phyloP scores from a whole-genome alignment of 2,113 vertebrate genomes.

The Eurypyga helias region DNA sequence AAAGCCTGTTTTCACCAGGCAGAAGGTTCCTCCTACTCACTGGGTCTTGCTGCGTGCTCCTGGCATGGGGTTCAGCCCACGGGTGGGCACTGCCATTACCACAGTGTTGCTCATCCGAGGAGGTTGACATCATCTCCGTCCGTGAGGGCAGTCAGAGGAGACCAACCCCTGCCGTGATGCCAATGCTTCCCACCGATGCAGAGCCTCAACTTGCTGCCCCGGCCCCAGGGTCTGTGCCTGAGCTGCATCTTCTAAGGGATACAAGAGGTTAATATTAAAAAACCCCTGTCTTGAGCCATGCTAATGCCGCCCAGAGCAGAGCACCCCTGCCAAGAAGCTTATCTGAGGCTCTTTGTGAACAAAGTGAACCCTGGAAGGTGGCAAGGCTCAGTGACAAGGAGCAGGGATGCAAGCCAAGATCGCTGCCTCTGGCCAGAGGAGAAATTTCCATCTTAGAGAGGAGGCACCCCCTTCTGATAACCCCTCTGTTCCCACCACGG shows the following conservation, averaged over 20 bases:
- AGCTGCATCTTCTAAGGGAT: neutral
- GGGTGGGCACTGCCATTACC: neutral
- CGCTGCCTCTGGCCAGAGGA: constrained; percentile 60
- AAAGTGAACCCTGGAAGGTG: constrained; percentile 61
- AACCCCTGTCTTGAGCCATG: neutral
- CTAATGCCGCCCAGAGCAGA: neutral
- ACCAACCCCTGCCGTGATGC: fast-evolving
- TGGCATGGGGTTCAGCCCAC: neutral
- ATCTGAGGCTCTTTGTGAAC: constrained; percentile 72
- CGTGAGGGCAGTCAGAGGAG: neutral
- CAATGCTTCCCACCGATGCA: fast-evolving
- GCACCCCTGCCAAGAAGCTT: constrained; percentile 63
- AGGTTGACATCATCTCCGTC: neutral
- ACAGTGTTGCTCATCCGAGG: neutral
- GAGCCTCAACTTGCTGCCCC: neutral
- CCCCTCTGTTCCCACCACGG: fast-evolving
- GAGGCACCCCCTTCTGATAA: neutral
- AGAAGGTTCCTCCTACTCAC: neutral
- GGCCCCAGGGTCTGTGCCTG: neutral
- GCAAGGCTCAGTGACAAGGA: constrained; percentile 37
- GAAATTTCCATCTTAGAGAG: constrained; percentile 76
- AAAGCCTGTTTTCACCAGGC: neutral
- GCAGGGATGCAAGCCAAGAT: constrained; percentile 51
- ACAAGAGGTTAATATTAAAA: constrained; percentile 32
- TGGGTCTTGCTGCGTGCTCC: neutral